Evolutionary conservation across 64 coral and sea anemone species (phyloP).

Genomic region (Trachythela sp.): DNA sequence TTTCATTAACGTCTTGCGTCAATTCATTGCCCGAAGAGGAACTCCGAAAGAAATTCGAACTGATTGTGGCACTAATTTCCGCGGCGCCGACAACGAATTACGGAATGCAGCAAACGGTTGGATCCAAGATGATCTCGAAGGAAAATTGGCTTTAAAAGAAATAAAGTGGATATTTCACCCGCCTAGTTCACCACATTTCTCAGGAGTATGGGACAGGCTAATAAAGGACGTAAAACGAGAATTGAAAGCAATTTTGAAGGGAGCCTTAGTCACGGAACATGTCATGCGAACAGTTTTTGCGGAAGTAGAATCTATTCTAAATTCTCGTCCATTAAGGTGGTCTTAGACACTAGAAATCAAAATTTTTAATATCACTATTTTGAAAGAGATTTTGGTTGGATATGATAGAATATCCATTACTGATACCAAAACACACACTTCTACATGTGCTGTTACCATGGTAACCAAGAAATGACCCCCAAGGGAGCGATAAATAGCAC

Average conservation of each 20-base stretch:
- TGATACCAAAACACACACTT: too few species aligned
- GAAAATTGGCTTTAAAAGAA: constrained; percentile 43
- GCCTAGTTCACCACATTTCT: constrained; percentile 61
- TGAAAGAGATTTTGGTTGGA: too few species aligned
- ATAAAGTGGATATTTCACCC: constrained; percentile 67
- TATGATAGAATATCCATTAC: too few species aligned
- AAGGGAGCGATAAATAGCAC: too few species aligned
- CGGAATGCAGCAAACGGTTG: constrained; percentile 31
- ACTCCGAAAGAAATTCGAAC: constrained; percentile 61
- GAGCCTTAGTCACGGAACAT: constrained; percentile 37
- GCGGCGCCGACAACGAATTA: constrained; percentile 56
- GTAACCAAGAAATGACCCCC: too few species aligned
- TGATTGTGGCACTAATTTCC: constrained; percentile 75
- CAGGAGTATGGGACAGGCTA: constrained; percentile 59
- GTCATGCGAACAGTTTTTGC: constrained; percentile 46
- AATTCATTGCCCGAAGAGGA: constrained; percentile 53
- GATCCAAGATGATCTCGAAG: constrained; percentile 40
- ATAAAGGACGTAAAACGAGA: constrained; percentile 35
- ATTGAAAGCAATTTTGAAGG: constrained; percentile 33
- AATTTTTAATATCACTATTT: too few species aligned
- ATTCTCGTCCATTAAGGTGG: constrained; percentile 19
- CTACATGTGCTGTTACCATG: too few species aligned
- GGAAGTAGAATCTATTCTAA: constrained; percentile 52
- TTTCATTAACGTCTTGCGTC: constrained; percentile 51
- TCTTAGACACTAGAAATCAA: too few species aligned